These are phyloP conservation scores for Oscheius myriophilus DNA, from an alignment of 2,888 invertebrate genomes.

Conservation along the genomic window DNA sequence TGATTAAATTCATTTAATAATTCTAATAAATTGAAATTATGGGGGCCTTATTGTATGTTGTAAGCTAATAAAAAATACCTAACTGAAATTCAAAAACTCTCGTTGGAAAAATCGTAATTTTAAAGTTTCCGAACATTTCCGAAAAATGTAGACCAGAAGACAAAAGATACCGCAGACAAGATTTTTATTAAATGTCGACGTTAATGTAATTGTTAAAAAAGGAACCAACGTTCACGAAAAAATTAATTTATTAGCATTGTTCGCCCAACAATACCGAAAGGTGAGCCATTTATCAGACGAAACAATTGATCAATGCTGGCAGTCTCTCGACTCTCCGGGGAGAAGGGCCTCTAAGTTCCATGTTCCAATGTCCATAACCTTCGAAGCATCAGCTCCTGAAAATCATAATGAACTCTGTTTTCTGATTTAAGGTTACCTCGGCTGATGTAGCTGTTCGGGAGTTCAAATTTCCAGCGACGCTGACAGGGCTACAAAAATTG, in stretches of 20 bases:
- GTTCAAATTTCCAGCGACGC: constrained; percentile 69
- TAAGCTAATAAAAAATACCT: not conserved
- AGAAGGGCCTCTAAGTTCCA: constrained; percentile 69
- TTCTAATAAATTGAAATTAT: too few species aligned
- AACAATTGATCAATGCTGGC: constrained; percentile 61
- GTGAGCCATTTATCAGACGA: not conserved
- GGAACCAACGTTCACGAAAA: not conserved
- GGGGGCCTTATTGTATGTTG: too few species aligned
- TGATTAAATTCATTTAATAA: too few species aligned
- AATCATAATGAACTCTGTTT: not conserved
- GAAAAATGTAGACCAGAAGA: too few species aligned
- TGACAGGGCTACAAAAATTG: constrained; percentile 70
- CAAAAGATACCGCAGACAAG: too few species aligned
- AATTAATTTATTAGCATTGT: not conserved
- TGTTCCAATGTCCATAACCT: constrained; percentile 65
- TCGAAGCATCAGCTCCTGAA: constrained; percentile 26
- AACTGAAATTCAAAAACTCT: too few species aligned
- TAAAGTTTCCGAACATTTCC: too few species aligned
- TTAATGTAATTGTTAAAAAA: too few species aligned
- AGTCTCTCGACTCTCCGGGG: constrained; percentile 68
- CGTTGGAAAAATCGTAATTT: too few species aligned
- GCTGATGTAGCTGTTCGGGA: constrained; percentile 69
- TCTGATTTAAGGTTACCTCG: constrained; percentile 31
- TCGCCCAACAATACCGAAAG: not conserved
- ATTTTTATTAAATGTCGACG: too few species aligned